Conservation (phyloP, 2,113 vertebrate genomes). For the Argyrosomus japonicus region DNA sequence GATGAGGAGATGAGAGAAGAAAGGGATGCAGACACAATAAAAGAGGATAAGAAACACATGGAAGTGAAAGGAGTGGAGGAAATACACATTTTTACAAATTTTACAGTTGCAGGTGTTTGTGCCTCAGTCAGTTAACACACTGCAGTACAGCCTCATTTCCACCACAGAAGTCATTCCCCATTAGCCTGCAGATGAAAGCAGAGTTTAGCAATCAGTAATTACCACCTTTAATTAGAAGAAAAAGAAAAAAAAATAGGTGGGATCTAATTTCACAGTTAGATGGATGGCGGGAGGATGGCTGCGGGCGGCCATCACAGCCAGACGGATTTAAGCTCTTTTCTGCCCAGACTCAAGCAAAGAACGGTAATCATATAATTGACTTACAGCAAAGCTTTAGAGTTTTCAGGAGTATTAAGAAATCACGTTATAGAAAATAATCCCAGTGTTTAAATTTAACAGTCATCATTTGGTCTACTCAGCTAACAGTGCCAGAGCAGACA, state of each 20-base stretch:
- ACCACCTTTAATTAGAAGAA: conserved; percentile 60
- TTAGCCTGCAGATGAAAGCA: conserved; percentile 26
- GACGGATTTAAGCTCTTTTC: conserved; percentile 44
- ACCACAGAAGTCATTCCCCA: neutral
- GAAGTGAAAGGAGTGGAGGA: neutral
- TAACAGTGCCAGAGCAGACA: neutral
- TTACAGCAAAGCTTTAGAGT: conserved; percentile 18
- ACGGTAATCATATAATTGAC: conserved; percentile 40
- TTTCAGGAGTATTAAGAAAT: conserved; percentile 27
- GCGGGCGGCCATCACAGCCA: neutral
- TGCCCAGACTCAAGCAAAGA: conserved; percentile 14
- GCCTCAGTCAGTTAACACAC: neutral
- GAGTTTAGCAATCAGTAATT: conserved; percentile 46
- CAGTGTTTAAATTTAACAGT: conserved; percentile 8
- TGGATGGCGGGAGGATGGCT: neutral
- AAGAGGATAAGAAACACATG: too few relatives aligned
- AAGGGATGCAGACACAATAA: too few relatives aligned
- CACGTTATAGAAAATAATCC: conserved; percentile 19
- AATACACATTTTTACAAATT: neutral
- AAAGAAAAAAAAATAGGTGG: conserved; percentile 21
- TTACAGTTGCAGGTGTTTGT: neutral
- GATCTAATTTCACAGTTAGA: conserved; percentile 57
- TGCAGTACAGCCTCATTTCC: neutral
- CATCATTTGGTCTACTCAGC: neutral
- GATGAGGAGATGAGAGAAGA: too few relatives aligned